Evolutionary conservation across 2,113 vertebrate species (phyloP).

Genomic region (Uropsilus gracilis): DNA sequence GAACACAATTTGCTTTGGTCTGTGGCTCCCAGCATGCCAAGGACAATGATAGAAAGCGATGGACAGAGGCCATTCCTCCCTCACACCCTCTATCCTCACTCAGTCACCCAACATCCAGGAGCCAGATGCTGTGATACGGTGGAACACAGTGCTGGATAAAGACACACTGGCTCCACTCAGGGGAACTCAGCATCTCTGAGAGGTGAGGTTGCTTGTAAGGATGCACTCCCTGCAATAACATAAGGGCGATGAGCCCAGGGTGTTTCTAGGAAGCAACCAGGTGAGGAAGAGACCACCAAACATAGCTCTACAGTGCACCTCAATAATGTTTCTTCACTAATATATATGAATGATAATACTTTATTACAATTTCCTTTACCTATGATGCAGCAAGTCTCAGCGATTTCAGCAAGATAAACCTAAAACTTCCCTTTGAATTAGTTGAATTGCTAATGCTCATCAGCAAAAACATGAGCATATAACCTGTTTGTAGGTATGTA

Average conservation of each 20-base stretch:
- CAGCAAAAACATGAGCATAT: not conserved
- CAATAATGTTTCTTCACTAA: not conserved
- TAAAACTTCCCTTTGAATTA: not conserved
- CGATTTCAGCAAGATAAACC: conserved; percentile 27
- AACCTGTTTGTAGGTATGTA: not conserved
- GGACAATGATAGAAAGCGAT: not conserved
- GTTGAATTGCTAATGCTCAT: not conserved
- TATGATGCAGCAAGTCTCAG: not conserved
- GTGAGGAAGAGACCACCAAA: not conserved
- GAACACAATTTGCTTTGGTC: not conserved
- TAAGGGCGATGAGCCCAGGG: not conserved
- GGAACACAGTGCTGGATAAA: not conserved
- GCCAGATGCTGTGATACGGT: not conserved
- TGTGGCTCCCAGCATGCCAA: not conserved
- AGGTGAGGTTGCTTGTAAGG: not conserved
- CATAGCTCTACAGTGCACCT: not conserved
- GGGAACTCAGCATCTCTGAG: not conserved
- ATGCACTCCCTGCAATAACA: not conserved
- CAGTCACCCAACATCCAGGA: not conserved
- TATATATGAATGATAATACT: not conserved
- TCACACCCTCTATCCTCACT: not conserved
- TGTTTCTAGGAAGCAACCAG: not conserved
- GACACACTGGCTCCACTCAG: not conserved
- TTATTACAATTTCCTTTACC: not conserved
- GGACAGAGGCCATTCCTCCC: not conserved